These are phyloP conservation scores for Sabellastarte sp. DNA, from an alignment of 2,888 invertebrate species.

Conservation along the genomic window DNA sequence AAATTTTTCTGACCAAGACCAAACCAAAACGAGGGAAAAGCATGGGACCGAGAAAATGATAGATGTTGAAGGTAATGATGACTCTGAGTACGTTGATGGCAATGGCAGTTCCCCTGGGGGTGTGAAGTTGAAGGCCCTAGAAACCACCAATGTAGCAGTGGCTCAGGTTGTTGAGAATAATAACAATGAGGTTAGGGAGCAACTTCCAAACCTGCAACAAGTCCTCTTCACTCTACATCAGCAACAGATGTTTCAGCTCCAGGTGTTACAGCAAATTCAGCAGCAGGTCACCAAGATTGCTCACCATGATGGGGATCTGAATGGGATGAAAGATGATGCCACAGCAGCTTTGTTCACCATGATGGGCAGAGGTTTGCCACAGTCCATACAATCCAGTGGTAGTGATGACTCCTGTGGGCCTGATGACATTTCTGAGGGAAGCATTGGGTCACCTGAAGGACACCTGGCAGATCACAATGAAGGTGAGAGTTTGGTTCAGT, in stretches of 20 bases:
- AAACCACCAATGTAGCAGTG: constrained; percentile 95
- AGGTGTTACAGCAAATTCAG: neutral
- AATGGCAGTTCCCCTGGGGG: neutral
- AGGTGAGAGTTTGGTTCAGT: no score
- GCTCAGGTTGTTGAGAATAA: constrained; percentile 94
- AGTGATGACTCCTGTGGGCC: no score
- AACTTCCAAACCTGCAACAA: neutral
- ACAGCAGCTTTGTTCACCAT: no score
- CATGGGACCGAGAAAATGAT: no score
- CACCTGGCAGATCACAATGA: no score
- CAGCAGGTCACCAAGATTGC: neutral
- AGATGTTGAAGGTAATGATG: neutral
- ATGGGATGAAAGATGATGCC: no score
- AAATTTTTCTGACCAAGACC: neutral
- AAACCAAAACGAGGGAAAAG: neutral
- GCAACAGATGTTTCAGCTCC: neutral
- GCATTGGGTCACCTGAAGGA: no score
- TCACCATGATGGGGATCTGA: no score
- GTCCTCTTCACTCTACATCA: neutral
- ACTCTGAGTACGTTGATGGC: neutral
- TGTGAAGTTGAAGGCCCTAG: constrained; percentile 86
- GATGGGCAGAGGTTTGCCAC: no score
- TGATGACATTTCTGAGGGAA: neutral
- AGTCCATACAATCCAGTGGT: no score
- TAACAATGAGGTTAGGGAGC: neutral